phyloP scores from a whole-genome alignment of 2,797 vertebrate species.

The Onychomys leucogaster region DNA sequence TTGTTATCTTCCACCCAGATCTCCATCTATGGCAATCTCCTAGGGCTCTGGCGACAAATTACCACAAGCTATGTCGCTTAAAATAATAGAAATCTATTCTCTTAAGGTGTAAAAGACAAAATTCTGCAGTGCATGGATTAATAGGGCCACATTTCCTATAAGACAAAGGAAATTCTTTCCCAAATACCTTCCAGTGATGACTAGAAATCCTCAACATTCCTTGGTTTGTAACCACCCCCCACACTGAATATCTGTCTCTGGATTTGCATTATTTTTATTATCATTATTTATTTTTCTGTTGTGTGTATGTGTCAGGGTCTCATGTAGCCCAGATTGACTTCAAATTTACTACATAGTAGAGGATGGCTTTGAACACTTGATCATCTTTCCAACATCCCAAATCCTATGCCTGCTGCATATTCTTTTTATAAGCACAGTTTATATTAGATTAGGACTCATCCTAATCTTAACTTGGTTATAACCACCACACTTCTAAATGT shows the following conservation, averaged over 20 bases:
- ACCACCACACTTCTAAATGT: background rate
- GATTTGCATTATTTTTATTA: background rate
- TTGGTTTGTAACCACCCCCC: background rate
- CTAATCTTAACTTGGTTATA: background rate
- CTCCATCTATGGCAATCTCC: background rate
- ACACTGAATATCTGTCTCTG: background rate
- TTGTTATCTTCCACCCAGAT: background rate
- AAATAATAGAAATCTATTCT: background rate
- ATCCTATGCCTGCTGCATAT: background rate
- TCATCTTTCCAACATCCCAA: background rate
- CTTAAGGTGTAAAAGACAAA: background rate
- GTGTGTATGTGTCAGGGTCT: background rate
- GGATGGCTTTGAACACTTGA: background rate
- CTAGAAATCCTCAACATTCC: background rate
- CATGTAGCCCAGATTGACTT: background rate
- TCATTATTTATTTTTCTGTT: background rate
- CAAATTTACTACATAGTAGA: background rate
- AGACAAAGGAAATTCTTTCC: background rate
- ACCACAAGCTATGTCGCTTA: background rate
- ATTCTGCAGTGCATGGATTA: background rate
- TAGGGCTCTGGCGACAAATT: background rate
- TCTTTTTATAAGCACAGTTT: background rate
- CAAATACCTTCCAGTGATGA: background rate
- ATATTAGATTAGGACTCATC: background rate
- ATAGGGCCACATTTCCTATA: background rate